phyloP scores from a whole-genome alignment of 2,888 invertebrate species.

The Pardosa pseudoannulata region DNA sequence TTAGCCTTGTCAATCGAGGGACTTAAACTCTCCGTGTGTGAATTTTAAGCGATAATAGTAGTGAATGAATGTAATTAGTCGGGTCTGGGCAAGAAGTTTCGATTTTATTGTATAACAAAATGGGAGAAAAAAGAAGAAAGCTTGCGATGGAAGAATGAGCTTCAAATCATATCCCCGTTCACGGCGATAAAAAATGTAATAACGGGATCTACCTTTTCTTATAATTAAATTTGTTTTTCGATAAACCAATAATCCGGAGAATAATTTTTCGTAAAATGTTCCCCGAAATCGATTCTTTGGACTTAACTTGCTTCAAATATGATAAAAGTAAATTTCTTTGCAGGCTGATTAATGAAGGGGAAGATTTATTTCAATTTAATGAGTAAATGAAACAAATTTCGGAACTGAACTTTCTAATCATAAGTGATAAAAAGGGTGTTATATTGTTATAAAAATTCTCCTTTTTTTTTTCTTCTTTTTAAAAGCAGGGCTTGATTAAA shows the following conservation, averaged over 20 bases:
- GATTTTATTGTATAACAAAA: slow-evolving; percentile 41
- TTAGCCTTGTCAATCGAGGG: slow-evolving; percentile 62
- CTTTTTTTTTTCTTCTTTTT: too few species aligned
- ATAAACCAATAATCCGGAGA: slow-evolving; percentile 64
- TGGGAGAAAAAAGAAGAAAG: slow-evolving; percentile 13
- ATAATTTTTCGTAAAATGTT: slow-evolving; percentile 47
- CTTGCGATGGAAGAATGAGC: slow-evolving; percentile 21
- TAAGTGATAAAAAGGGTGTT: background rate
- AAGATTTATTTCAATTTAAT: slow-evolving; percentile 18
- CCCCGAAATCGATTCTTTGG: slow-evolving; percentile 35
- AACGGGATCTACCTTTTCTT: slow-evolving; percentile 36
- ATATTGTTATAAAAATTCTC: too few species aligned
- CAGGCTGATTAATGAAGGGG: slow-evolving; percentile 36
- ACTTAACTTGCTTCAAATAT: slow-evolving; percentile 20
- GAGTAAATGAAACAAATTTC: background rate
- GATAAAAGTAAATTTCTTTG: slow-evolving; percentile 27
- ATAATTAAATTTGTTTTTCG: slow-evolving; percentile 72
- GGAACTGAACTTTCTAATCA: background rate
- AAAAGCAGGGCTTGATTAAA: too few species aligned
- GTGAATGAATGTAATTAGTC: slow-evolving; percentile 63
- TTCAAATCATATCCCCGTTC: slow-evolving; percentile 23
- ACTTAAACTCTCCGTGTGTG: slow-evolving; percentile 14
- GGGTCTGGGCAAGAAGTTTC: slow-evolving; percentile 36
- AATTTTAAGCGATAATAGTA: slow-evolving; percentile 47
- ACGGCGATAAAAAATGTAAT: slow-evolving; percentile 32